Base-by-base conservation (phyloP, 2,888 invertebrate species). In the Leptopilina syphax region DNA sequence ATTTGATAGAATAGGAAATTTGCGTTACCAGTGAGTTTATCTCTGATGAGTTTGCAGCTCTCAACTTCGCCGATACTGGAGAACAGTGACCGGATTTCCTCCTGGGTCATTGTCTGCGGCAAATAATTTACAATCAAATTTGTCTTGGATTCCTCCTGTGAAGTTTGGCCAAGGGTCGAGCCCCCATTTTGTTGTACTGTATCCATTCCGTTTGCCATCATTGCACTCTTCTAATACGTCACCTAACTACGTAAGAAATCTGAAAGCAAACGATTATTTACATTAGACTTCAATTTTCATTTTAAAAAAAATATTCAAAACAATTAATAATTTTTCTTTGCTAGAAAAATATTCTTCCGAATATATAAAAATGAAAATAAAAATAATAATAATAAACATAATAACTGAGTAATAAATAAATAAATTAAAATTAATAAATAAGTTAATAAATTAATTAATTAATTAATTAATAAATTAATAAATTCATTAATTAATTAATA, bases 81-180 rank as follows among this genome's bases (percentile, higher is more conserved):
- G 94, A 99, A 99, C 79, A 99, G 94, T 80, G 98, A 98, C 84
- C 99, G 95, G 85, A 99, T 99, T 93, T 99, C 99, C 93, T 99
- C 99, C 93, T 99, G 99, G 80, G 98, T 98, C 99, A 99, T 99
- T 88, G 97, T 98, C 94, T 99, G 99, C 83, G 99, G 99, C 93
- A 99, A 95, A 93, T 99, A 99, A 94, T 99, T 99, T 91, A 99
- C 99, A 93, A 99, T 99, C 88, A 99, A 95, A 94, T 99, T 99
- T 88, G 99, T 99, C 94, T 98, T 97, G 90, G 97, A 97, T 94
- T 98, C 98, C 93, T 97, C 97, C 85, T 92, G 92, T 83, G 92
- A 91, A 83, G 91, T 89, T 90, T 96, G 95, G 91, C 96, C 96
- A 84, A 93, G 92, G 86, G 93, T 93, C 83, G 93, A 93, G 91